Percentiles rank a stretch among this genome's conserved stretches.
Evolutionary conservation across 1,140 invertebrate genomes (phyloP).

Genomic region (Halesus radiatus): DNA sequence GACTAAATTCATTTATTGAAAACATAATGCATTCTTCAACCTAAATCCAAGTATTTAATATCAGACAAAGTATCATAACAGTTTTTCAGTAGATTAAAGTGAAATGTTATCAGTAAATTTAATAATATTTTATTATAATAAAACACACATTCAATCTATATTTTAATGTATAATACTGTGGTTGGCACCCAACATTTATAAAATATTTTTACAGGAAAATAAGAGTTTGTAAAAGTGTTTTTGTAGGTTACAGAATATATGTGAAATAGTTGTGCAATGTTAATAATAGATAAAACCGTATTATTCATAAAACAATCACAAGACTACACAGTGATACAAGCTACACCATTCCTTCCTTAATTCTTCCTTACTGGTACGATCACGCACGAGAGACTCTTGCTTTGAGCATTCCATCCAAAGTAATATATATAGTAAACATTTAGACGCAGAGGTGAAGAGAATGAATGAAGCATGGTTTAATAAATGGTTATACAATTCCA

Average conservation of each 20-base stretch:
- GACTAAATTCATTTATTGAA: not conserved
- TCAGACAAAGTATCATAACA: not conserved
- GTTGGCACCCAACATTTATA: constrained; percentile 56
- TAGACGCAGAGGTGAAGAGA: not conserved
- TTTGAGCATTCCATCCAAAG: not conserved
- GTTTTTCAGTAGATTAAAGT: constrained; percentile 18
- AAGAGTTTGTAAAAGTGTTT: constrained; percentile 15
- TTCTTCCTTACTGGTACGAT: not conserved
- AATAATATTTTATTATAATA: constrained; percentile 45
- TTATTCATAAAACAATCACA: not conserved
- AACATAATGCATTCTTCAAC: constrained; percentile 2
- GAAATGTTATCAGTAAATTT: constrained; percentile 44
- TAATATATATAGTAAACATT: not conserved
- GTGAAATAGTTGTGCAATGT: constrained; percentile 34
- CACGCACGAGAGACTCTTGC: constrained; percentile 1
- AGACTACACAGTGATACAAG: not conserved
- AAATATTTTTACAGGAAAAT: constrained; percentile 48
- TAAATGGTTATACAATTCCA: too few relatives aligned
- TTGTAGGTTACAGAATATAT: constrained; percentile 23
- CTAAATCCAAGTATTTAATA: constrained; percentile 1
- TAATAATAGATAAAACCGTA: constrained; percentile 12
- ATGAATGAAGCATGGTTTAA: too few relatives aligned
- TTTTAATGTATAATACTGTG: constrained; percentile 53
- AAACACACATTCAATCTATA: constrained; percentile 50
- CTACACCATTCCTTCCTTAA: not conserved